phyloP scores from a whole-genome alignment of 2,113 vertebrate species.

The Percopsis transmontana region DNA sequence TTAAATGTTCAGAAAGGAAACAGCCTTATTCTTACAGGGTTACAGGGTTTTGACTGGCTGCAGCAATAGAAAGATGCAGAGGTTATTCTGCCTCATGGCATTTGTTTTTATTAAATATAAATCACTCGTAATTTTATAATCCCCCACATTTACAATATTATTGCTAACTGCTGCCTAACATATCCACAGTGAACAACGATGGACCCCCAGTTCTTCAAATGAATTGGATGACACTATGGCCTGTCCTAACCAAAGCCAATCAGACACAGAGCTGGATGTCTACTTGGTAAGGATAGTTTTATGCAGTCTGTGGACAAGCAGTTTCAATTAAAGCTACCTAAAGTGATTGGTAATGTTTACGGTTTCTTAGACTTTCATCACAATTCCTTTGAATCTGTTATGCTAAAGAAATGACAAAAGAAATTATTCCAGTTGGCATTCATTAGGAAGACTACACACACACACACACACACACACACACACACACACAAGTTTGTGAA shows the following conservation, averaged over 20 bases:
- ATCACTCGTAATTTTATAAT: neutral
- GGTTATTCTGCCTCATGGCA: no score
- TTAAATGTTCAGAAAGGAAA: neutral
- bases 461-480: no score
- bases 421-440: no score
- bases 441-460: no score
- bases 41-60: no score
- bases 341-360: neutral
- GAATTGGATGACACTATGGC: conserved; percentile 84
- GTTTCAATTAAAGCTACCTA: neutral
- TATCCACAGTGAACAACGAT: conserved; percentile 78
- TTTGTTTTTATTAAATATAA: no score
- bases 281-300: conserved; percentile 85
- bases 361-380: no score
- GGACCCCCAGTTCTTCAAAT: conserved; percentile 85
- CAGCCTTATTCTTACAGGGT: neutral
- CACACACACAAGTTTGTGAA: no score
- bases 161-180: neutral
- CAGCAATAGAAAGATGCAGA: no score
- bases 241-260: conserved; percentile 75
- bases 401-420: no score
- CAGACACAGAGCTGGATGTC: conserved; percentile 86
- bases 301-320: neutral
- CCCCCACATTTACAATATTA: neutral
- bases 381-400: no score